Evolutionary conservation across 30 jellyfish, hydroid and myxozoan species (phyloP), one percentile per base, ranked within the genome.

Genomic region (Nemopilema nomurai): DNA sequence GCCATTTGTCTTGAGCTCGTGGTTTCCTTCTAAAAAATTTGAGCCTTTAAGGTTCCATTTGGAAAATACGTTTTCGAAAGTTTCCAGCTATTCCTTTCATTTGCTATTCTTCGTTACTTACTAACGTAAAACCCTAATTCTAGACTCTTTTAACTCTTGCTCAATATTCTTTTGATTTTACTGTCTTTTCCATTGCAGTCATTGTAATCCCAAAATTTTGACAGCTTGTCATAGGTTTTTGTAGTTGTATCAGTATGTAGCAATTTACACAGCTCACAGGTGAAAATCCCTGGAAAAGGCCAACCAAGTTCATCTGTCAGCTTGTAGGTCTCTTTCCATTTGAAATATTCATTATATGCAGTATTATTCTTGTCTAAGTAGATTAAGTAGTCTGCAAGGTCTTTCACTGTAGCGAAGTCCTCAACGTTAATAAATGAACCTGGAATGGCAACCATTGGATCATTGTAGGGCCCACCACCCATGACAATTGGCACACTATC

Each of bases 401-500:
- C 87, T 70, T 67, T 65, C 41, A 86, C 77, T 3, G 90, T 28
- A 68, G 80, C 63, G 90, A 77, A 87, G 57, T 78, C 82, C 17
- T 49, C 77, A 7, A 79, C 90, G 29, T 87, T 71, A 9, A 87
- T 87, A 33, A 22, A 87, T 51, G 96, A 87, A 18, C 96, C 90
- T 16, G 96, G 96, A 18, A 87, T 87, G n/a, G 96, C 96, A 26
- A 78, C 84, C n/a, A 50, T 70, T 20, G 86, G 90, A 26, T 87
- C 86, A 32, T 78, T 31, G 63, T 87, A 87, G 28, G 96, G 96
- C n/a, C 96, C 96, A 51, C 68, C 96, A 13, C 96, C 96, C 77
- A 87, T 16, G 21, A 87, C 96, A 13, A 87, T 62, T 28, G 96
- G 96, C 30, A 87, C 96, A 24, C 68, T 24, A 69, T 77, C 87